These are phyloP conservation scores for Aethina tumida DNA, from an alignment of 1,140 invertebrate genomes.

Conservation along the genomic window DNA sequence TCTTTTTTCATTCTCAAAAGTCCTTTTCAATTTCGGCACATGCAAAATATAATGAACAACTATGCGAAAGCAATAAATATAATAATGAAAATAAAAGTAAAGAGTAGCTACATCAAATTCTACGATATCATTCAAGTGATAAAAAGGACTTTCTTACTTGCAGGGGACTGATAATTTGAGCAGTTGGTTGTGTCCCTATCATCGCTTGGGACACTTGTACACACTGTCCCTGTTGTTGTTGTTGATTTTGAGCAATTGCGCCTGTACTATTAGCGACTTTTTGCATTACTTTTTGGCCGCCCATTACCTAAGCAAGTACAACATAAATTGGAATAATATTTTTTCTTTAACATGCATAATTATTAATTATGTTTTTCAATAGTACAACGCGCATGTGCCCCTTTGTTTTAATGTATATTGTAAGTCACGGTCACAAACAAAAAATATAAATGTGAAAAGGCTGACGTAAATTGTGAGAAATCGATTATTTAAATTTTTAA, in stretches of 20 bases:
- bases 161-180: constrained; percentile 54
- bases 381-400: constrained; percentile 8
- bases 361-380: constrained; percentile 3
- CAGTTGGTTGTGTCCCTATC: constrained; percentile 45
- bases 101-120: no score
- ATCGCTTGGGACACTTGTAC: constrained; percentile 56
- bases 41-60: no score
- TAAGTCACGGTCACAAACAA: constrained; percentile 1
- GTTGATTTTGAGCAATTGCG: constrained; percentile 32
- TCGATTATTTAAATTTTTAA: no score
- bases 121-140: constrained; percentile 6
- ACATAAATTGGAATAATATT: constrained; percentile 8
- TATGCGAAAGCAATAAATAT: no score
- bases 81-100: no score
- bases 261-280: constrained; percentile 40
- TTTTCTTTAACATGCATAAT: no score
- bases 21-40: no score
- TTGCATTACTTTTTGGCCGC: constrained; percentile 46
- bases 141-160: constrained; percentile 36
- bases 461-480: constrained; percentile 9
- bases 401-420: neutral
- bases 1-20: no score
- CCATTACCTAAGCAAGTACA: constrained; percentile 32
- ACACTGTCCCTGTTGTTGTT: constrained; percentile 46
- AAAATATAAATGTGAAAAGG: constrained; percentile 2